These are phyloP conservation scores for Amblyopsis rosae DNA, from an alignment of 2,113 vertebrate species.

Conservation along the genomic window DNA sequence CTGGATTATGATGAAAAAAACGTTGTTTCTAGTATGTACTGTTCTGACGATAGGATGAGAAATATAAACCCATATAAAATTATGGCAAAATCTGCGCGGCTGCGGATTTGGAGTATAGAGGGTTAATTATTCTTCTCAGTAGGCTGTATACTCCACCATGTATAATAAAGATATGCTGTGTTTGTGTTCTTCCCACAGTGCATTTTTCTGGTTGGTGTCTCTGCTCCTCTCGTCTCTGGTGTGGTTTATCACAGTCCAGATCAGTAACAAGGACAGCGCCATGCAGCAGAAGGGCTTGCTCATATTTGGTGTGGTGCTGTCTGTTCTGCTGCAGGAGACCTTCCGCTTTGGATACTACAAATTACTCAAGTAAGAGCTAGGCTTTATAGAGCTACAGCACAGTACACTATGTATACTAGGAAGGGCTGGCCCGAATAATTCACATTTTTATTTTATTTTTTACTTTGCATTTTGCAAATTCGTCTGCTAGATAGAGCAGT, in stretches of 20 bases:
- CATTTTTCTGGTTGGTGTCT: conserved; percentile 80
- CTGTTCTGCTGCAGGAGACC: conserved; percentile 77
- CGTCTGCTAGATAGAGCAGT: not conserved
- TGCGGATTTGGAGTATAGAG: no score
- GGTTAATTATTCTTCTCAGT: not conserved
- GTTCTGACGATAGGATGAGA: no score
- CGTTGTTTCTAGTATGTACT: no score
- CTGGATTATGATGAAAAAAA: no score
- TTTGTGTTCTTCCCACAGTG: conserved; percentile 44
- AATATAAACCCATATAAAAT: no score
- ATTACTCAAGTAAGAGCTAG: conserved; percentile 78
- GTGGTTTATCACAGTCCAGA: conserved; percentile 77
- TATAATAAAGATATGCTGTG: not conserved
- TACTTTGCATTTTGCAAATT: not conserved
- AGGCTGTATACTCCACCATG: not conserved
- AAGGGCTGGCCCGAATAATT: no score
- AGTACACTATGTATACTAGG: no score
- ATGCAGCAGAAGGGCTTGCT: conserved; percentile 77
- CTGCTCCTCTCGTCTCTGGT: conserved; percentile 78
- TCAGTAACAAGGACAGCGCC: conserved; percentile 67
- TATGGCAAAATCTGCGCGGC: no score
- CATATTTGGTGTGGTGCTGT: conserved; percentile 78
- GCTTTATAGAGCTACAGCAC: not conserved
- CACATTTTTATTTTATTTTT: not conserved
- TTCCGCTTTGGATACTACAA: conserved; percentile 79